phyloP scores from a whole-genome alignment of 2,888 invertebrate genomes.

The Macrostomum cliftonense region DNA sequence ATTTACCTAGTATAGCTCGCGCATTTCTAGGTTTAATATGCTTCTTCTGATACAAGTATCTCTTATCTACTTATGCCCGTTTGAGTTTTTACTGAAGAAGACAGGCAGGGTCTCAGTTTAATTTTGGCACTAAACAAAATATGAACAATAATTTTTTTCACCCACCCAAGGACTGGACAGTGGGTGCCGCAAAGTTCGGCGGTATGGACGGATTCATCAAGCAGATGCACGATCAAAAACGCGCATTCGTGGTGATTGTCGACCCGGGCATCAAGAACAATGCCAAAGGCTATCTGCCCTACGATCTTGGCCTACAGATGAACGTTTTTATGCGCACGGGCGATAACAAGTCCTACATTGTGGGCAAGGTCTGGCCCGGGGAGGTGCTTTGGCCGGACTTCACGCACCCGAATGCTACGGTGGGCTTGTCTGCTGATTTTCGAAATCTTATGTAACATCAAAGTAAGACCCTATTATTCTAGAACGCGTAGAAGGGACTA shows the following conservation, averaged over 20 bases:
- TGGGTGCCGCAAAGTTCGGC: constrained; percentile 18
- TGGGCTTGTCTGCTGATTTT: too few species aligned
- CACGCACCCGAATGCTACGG: constrained; percentile 20
- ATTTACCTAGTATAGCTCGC: too few species aligned
- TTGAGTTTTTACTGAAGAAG: too few species aligned
- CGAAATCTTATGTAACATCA: too few species aligned
- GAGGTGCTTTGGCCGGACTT: constrained; percentile 25
- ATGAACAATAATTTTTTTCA: too few species aligned
- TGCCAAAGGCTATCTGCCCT: constrained; percentile 21
- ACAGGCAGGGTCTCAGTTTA: too few species aligned
- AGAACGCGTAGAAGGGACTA: too few species aligned
- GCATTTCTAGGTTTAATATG: too few species aligned
- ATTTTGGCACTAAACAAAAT: too few species aligned
- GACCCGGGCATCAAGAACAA: constrained; percentile 5
- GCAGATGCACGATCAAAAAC: constrained; percentile 14
- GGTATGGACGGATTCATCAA: constrained; percentile 21
- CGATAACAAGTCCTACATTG: constrained; percentile 32
- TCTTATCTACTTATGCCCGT: too few species aligned
- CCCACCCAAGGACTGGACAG: constrained; percentile 26
- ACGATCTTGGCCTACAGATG: constrained; percentile 18
- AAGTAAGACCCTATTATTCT: too few species aligned
- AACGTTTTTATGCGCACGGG: constrained; percentile 41
- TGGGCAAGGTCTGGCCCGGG: constrained; percentile 28
- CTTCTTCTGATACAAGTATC: too few species aligned
- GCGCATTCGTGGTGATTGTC: constrained; percentile 8